These are phyloP conservation scores for Coptodon bakossiorum DNA, from an alignment of 2,113 vertebrate species.

Conservation along the genomic window DNA sequence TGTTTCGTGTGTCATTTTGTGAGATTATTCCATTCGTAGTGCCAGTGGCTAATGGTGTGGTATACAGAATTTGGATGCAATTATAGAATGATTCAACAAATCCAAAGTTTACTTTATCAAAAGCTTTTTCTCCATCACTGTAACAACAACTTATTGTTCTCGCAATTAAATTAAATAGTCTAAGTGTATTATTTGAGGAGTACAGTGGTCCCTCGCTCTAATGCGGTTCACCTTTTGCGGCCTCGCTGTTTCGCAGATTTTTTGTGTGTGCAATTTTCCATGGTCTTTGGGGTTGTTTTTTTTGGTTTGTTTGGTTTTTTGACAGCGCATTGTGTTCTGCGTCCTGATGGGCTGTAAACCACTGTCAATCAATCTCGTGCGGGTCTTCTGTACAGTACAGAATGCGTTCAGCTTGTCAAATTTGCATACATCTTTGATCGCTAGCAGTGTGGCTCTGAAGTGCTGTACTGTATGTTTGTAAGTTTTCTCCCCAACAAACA, in stretches of 20 bases:
- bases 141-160: not conserved
- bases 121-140: not conserved
- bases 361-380: not conserved
- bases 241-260: accelerated
- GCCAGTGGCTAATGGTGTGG: not conserved
- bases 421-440: not conserved
- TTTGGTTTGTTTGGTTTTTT: not conserved
- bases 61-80: not conserved
- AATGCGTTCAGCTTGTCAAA: not conserved
- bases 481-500: not conserved
- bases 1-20: not conserved
- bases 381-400: not conserved
- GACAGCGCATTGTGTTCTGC: not conserved
- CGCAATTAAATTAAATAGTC: not conserved
- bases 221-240: accelerated
- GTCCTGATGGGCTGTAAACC: not conserved
- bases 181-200: not conserved
- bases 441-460: too few relatives aligned
- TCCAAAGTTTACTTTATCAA: not conserved
- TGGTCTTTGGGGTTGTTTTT: not conserved
- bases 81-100: not conserved
- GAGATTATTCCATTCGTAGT: not conserved
- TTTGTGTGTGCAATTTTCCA: not conserved
- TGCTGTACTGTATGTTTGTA: not conserved
- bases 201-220: not conserved